A percentile compares a stretch with the other conserved stretches of the same genome.
phyloP scores from a whole-genome alignment of 1,140 invertebrate genomes.

The Idris sp. region DNA sequence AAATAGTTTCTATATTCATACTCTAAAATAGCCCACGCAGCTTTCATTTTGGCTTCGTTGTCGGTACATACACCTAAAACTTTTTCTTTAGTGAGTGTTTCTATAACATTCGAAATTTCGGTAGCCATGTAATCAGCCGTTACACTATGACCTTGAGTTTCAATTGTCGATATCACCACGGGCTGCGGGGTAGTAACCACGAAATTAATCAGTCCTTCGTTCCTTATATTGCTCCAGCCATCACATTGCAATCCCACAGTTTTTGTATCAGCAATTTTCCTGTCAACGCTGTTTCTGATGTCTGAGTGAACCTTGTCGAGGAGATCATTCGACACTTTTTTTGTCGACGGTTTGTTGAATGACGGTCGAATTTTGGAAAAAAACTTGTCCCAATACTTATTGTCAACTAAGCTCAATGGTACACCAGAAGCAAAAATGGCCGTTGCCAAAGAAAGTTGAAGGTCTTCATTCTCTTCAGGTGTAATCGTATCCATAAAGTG shows the following conservation, averaged over 20 bases:
- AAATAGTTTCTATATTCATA: conserved; percentile 20
- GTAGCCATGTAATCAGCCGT: conserved; percentile 34
- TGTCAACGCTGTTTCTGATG: conserved; percentile 38
- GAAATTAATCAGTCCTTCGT: conserved; percentile 62
- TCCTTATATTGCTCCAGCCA: conserved; percentile 67
- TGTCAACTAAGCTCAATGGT: not conserved
- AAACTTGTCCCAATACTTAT: not conserved
- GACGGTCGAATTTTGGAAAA: not conserved
- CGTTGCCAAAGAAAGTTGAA: not conserved
- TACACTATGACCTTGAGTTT: conserved; percentile 23
- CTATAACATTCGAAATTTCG: conserved; percentile 37
- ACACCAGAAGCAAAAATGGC: not conserved
- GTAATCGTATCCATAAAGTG: no score
- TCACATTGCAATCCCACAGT: conserved; percentile 63
- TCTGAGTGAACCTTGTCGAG: conserved; percentile 42
- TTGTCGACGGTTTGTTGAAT: conserved; percentile 9
- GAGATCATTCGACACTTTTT: conserved; percentile 48
- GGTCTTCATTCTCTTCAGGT: conserved; percentile 1
- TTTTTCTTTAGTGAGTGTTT: conserved; percentile 35
- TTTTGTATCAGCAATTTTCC: conserved; percentile 46
- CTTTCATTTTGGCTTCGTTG: conserved; percentile 55
- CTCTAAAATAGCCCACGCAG: conserved; percentile 38
- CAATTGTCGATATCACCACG: conserved; percentile 29
- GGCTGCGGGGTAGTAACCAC: conserved; percentile 50
- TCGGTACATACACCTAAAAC: conserved; percentile 41